A percentile compares a stretch with the other conserved stretches of the same genome.
Evolutionary conservation across 2,797 vertebrate species (phyloP).

Genomic region (Hybognathus amarus): DNA sequence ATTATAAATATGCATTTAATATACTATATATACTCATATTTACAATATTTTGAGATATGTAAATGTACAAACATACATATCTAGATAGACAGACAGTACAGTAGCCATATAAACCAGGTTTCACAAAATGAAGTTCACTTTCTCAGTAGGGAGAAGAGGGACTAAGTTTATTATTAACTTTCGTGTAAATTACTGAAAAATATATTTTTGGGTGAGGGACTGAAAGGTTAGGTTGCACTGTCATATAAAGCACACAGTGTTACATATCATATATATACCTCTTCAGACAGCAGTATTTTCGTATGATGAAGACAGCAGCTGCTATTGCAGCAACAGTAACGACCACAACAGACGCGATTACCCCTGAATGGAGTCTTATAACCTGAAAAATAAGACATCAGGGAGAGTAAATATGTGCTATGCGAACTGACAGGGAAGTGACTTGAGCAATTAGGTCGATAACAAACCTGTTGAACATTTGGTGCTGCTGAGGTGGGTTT

Average conservation of each 20-base stretch:
- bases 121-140: not conserved
- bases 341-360: slow-evolving; percentile 75
- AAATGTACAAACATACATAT: too few species aligned
- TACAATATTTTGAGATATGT: not conserved
- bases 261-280: slow-evolving; percentile 63
- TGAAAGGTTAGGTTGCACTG: not conserved
- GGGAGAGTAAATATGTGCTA: too few species aligned
- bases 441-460: not conserved
- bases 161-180: not conserved
- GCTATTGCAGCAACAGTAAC: slow-evolving; percentile 66
- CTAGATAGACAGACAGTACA: too few species aligned
- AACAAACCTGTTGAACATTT: slow-evolving; percentile 65
- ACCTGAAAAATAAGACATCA: slow-evolving; percentile 63
- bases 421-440: not conserved
- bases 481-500: slow-evolving; percentile 61
- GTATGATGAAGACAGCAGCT: slow-evolving; percentile 75
- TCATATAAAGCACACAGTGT: not conserved
- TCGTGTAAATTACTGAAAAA: not conserved
- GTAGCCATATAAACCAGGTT: not conserved
- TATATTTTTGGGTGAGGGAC: not conserved
- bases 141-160: too few species aligned
- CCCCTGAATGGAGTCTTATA: slow-evolving; percentile 72
- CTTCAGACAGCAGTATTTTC: slow-evolving; percentile 77
- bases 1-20: too few species aligned
- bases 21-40: not conserved